A percentile compares a stretch with the other conserved stretches of the same genome.
These are phyloP conservation scores for Cotesia congregata DNA, from an alignment of 2,888 invertebrate species.

Conservation along the genomic window DNA sequence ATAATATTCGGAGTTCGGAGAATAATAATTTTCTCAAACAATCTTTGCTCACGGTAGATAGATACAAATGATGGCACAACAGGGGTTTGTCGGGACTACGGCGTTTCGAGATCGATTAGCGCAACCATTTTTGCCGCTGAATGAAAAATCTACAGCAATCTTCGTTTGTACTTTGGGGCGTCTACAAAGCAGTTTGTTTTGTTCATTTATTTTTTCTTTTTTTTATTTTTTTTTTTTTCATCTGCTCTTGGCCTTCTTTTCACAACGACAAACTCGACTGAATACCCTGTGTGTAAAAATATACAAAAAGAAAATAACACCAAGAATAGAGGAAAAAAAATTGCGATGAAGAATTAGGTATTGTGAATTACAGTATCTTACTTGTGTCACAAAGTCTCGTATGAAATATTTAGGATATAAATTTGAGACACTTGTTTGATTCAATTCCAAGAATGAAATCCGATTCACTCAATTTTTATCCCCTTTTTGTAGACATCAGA, in stretches of 20 bases:
- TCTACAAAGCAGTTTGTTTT: not conserved
- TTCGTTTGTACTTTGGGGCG: slow-evolving; percentile 17
- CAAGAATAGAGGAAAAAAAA: slow-evolving; percentile 15
- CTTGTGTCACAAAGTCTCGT: slow-evolving; percentile 52
- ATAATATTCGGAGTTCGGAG: not conserved
- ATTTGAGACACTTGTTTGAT: slow-evolving; percentile 66
- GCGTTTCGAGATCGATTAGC: slow-evolving; percentile 37
- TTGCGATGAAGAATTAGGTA: slow-evolving; percentile 40
- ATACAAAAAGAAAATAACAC: slow-evolving; percentile 3
- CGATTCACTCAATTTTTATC: slow-evolving; percentile 61
- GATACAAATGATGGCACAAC: slow-evolving; percentile 36
- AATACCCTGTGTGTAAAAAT: not conserved
- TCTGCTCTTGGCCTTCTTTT: not conserved
- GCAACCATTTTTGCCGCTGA: slow-evolving; percentile 13
- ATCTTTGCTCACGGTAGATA: slow-evolving; percentile 32
- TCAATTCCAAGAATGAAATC: slow-evolving; percentile 63
- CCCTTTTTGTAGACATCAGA: slow-evolving; percentile 5
- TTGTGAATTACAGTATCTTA: slow-evolving; percentile 46
- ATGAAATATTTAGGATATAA: slow-evolving; percentile 24
- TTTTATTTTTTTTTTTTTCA: not conserved
- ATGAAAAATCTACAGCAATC: slow-evolving; percentile 36
- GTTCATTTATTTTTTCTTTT: not conserved
- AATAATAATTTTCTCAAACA: slow-evolving; percentile 12
- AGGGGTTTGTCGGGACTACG: slow-evolving; percentile 28
- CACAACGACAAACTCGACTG: slow-evolving; percentile 1